A percentile compares a stretch with the other conserved stretches of the same genome.
Conservation (phyloP, 2,888 invertebrate genomes). For the Pyralis farinalis region DNA sequence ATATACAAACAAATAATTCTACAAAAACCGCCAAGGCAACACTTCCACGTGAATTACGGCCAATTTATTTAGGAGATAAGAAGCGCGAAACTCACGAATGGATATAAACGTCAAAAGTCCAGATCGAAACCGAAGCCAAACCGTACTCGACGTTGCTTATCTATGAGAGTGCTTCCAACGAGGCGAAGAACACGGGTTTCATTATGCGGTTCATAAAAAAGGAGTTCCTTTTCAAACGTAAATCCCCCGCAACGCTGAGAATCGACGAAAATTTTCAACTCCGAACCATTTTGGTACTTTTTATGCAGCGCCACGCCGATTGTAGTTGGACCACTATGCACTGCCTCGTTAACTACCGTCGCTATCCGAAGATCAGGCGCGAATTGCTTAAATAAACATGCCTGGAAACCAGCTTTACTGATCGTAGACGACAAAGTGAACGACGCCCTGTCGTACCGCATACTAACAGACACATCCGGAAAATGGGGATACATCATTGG, state of each 20-base stretch:
- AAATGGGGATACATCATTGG: conserved; percentile 44
- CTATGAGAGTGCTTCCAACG: conserved; percentile 59
- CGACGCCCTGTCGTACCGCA: conserved; percentile 49
- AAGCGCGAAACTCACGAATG: conserved; percentile 4
- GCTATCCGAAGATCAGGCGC: conserved; percentile 56
- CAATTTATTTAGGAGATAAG: conserved; percentile 25
- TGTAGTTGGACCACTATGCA: conserved; percentile 38
- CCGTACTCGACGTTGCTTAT: conserved; percentile 56
- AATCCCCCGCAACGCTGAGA: conserved; percentile 68
- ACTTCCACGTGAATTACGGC: conserved; percentile 18
- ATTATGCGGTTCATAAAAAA: conserved; percentile 53
- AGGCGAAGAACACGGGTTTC: conserved; percentile 57
- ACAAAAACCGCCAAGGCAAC: conserved; percentile 42
- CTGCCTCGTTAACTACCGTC: conserved; percentile 54
- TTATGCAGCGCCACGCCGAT: conserved; percentile 62
- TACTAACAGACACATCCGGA: conserved; percentile 57
- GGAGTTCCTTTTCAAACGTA: conserved; percentile 59
- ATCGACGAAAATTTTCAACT: conserved; percentile 67
- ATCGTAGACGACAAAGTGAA: conserved; percentile 57
- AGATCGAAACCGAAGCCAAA: conserved; percentile 67
- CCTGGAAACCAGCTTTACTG: conserved; percentile 55
- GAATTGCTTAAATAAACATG: conserved; percentile 61
- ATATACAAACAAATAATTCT: conserved; percentile 72
- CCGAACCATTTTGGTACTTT: conserved; percentile 51
- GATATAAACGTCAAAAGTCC: conserved; percentile 48